Percentiles rank a stretch among this genome's conserved stretches.
Conservation (phyloP, 2,113 vertebrate species). For the Saccopteryx leptura region DNA sequence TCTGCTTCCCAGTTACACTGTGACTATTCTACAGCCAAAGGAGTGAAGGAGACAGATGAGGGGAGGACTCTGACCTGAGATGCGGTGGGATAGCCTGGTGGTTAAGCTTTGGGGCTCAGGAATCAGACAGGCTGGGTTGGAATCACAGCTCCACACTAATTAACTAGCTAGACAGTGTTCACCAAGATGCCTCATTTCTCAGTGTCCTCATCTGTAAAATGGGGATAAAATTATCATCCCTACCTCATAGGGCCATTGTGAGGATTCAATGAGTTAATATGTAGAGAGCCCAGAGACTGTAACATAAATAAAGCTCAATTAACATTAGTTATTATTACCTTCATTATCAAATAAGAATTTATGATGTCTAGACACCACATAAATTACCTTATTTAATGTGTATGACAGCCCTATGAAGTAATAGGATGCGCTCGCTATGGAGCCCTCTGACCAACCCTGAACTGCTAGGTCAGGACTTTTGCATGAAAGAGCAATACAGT, state of each 20-base stretch:
- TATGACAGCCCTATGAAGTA: not conserved
- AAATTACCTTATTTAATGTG: conserved; percentile 24
- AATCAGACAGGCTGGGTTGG: not conserved
- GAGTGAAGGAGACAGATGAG: not conserved
- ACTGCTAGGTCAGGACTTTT: not conserved
- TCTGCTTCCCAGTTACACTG: not conserved
- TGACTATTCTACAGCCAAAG: not conserved
- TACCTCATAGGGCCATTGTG: not conserved
- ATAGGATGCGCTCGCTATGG: not conserved
- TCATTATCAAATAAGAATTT: conserved; percentile 4
- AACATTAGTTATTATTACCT: conserved; percentile 21
- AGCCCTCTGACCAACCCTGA: not conserved
- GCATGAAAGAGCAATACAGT: not conserved
- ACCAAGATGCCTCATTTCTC: not conserved
- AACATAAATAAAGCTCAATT: not conserved
- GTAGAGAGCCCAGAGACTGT: not conserved
- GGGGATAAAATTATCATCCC: not conserved
- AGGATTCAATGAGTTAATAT: not conserved
- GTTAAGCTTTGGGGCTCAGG: not conserved
- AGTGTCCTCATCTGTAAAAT: not conserved
- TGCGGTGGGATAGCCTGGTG: not conserved
- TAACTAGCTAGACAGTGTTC: not conserved
- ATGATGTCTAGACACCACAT: not conserved
- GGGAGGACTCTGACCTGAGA: not conserved
- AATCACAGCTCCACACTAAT: not conserved